Percentiles rank a stretch among this genome's conserved stretches.
Evolutionary conservation across 2,113 vertebrate species (phyloP).

Genomic region (Holacanthus passer): DNA sequence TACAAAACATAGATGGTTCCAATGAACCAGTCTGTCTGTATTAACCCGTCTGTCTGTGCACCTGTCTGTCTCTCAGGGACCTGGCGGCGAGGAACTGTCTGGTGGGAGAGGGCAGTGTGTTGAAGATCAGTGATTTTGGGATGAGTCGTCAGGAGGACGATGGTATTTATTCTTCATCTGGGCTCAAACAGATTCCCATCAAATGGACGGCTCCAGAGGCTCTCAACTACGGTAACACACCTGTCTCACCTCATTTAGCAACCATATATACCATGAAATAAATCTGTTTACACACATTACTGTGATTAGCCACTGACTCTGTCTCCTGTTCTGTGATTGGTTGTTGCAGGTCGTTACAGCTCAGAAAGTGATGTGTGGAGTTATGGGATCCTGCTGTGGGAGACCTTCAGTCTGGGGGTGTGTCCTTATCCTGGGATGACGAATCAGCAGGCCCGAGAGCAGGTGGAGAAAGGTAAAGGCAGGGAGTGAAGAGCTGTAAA

Average conservation of each 20-base stretch:
- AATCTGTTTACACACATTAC: background rate
- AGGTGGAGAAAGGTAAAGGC: slow-evolving; percentile 94
- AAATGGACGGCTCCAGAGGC: slow-evolving; percentile 99
- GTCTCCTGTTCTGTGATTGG: slow-evolving; percentile 40
- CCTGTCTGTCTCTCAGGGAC: slow-evolving; percentile 84
- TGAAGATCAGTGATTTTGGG: slow-evolving; percentile 99
- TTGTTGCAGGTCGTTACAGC: slow-evolving; percentile 92
- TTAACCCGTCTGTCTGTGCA: no score
- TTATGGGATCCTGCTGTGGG: slow-evolving; percentile 97
- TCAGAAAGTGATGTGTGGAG: slow-evolving; percentile 99
- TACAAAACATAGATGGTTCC: no score
- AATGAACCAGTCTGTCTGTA: no score
- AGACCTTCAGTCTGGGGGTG: slow-evolving; percentile 96
- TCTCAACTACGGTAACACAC: slow-evolving; percentile 93
- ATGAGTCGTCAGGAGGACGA: slow-evolving; percentile 99
- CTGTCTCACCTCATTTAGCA: background rate
- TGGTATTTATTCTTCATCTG: slow-evolving; percentile 96
- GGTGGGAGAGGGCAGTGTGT: slow-evolving; percentile 90
- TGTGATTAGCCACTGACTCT: background rate
- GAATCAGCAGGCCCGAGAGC: slow-evolving; percentile 97
- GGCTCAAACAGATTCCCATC: slow-evolving; percentile 98
- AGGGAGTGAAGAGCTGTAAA: background rate
- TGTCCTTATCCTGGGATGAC: slow-evolving; percentile 99
- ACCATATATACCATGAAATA: background rate
- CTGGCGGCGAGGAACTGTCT: slow-evolving; percentile 97